Conservation (phyloP, 2,797 vertebrate species). For the Momotus momota region DNA sequence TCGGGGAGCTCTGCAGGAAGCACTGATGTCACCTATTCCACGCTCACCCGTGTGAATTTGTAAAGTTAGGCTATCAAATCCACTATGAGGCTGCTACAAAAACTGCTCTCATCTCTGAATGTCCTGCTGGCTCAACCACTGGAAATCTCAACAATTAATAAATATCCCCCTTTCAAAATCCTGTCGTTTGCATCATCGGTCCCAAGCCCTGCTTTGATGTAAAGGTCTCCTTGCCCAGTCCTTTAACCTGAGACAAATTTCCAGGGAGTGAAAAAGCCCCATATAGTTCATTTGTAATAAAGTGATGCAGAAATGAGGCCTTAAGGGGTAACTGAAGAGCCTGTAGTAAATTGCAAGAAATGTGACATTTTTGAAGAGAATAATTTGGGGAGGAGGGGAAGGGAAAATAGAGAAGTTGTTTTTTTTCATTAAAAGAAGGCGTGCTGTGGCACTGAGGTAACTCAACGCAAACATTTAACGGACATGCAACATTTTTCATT, state of each 20-base stretch:
- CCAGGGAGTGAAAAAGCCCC: background rate
- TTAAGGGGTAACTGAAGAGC: background rate
- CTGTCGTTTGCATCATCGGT: background rate
- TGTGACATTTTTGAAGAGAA: background rate
- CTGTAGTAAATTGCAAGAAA: background rate
- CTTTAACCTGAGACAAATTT: background rate
- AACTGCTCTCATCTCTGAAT: background rate
- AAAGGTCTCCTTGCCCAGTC: background rate
- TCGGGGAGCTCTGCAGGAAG: background rate
- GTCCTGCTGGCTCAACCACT: background rate
- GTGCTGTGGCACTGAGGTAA: background rate
- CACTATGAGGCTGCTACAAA: background rate
- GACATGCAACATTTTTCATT: background rate
- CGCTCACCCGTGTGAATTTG: background rate
- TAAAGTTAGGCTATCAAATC: background rate
- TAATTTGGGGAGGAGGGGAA: background rate
- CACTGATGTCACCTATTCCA: slow-evolving; percentile 10
- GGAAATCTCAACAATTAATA: slow-evolving; percentile 7
- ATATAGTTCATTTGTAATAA: background rate
- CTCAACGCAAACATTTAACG: background rate
- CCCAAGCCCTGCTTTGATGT: background rate
- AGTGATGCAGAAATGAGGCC: background rate
- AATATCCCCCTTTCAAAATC: background rate
- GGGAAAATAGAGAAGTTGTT: background rate
- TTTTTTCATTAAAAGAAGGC: background rate